phyloP scores from a whole-genome alignment of 2,888 invertebrate species.

The Seladonia tumulorum region DNA sequence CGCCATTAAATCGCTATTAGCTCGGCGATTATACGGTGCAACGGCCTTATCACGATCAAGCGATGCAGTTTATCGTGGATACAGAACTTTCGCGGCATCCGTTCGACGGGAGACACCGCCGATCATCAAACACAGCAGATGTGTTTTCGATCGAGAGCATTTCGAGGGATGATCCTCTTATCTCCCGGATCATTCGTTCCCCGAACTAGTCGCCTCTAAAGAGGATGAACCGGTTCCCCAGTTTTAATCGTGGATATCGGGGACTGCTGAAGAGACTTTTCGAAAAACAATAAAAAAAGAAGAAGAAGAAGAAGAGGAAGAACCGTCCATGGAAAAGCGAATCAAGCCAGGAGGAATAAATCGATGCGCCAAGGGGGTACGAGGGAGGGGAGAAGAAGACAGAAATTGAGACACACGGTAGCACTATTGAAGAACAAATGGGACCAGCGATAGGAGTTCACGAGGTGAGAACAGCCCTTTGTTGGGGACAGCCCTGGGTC shows the following conservation, averaged over 20 bases:
- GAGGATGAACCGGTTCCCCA: background rate
- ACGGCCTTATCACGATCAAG: constrained; percentile 25
- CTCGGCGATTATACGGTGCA: constrained; percentile 18
- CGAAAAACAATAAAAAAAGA: background rate
- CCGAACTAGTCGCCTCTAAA: background rate
- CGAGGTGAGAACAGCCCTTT: background rate
- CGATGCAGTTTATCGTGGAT: background rate
- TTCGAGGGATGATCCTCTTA: constrained; percentile 3
- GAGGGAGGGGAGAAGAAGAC: no score
- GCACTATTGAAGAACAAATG: background rate
- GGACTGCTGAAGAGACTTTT: background rate
- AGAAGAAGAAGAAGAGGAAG: background rate
- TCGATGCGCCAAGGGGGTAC: background rate
- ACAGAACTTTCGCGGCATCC: background rate
- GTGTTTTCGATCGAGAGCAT: background rate
- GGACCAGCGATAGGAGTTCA: background rate
- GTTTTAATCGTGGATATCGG: background rate
- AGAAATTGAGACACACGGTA: background rate
- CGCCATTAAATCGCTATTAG: constrained; percentile 23
- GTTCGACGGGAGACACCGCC: background rate
- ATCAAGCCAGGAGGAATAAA: background rate
- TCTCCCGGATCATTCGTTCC: background rate
- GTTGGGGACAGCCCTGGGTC: background rate
- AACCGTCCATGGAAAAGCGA: background rate
- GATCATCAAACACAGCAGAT: background rate